These are phyloP conservation scores for Frankliniella intonsa DNA, from an alignment of 2,888 invertebrate species.

Conservation along the genomic window DNA sequence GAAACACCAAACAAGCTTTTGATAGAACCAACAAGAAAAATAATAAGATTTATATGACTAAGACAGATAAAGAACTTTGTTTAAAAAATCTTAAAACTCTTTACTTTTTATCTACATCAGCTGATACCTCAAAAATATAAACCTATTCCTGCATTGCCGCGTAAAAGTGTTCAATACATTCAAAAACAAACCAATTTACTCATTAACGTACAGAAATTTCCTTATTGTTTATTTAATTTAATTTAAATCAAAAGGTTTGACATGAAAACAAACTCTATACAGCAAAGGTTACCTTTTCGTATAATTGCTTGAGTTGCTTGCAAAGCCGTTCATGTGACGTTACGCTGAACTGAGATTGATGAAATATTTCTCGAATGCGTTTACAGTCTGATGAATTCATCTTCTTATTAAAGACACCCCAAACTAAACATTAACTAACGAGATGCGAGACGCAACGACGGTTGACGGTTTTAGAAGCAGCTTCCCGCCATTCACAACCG, in stretches of 20 bases:
- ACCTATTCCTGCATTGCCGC: no score
- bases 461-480: no score
- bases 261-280: background rate
- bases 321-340: background rate
- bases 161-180: no score
- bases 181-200: no score
- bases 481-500: no score
- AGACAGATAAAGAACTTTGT: background rate
- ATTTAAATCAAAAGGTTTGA: background rate
- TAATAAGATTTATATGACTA: background rate
- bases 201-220: no score
- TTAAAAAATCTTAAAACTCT: background rate
- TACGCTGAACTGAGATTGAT: background rate
- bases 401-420: background rate
- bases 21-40: background rate
- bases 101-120: background rate
- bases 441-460: no score
- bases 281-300: background rate
- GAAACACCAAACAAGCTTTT: slow-evolving; percentile 35
- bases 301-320: background rate
- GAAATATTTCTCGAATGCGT: background rate
- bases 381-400: background rate
- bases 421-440: no score
- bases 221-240: background rate
- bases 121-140: no score